Conservation (phyloP, 2,888 invertebrate genomes). For the Nemotelus pantherinus region DNA sequence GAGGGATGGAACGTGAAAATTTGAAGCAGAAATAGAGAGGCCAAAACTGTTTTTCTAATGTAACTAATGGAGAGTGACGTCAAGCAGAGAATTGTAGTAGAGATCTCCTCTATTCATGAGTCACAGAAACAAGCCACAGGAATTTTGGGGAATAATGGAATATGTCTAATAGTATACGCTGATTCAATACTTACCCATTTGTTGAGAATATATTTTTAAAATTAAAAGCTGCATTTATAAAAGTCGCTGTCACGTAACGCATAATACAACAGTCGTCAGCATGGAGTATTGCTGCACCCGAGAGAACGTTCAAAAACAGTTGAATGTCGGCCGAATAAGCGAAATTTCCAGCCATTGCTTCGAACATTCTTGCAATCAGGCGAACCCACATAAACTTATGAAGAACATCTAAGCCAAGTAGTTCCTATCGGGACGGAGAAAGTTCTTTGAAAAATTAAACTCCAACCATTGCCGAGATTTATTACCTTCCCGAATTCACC, state of each 20-base stretch:
- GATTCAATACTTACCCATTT: constrained; percentile 75
- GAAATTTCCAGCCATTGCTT: constrained; percentile 97
- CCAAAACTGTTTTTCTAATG: too few species aligned
- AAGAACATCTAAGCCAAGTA: constrained; percentile 91
- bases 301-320: constrained; percentile 95
- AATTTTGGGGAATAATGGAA: too few species aligned
- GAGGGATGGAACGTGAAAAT: too few species aligned
- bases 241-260: constrained; percentile 95
- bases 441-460: neutral
- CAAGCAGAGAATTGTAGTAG: too few species aligned
- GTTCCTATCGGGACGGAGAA: constrained; percentile 67
- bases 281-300: constrained; percentile 95
- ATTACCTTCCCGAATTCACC: constrained; percentile 81
- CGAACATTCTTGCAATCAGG: constrained; percentile 94
- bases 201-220: constrained; percentile 99
- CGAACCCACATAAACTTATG: constrained; percentile 99
- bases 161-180: too few species aligned
- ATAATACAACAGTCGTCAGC: constrained; percentile 96
- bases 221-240: constrained; percentile 96
- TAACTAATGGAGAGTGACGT: too few species aligned
- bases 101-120: too few species aligned
- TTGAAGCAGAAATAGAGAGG: too few species aligned
- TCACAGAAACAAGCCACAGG: too few species aligned
- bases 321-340: constrained; percentile 97
- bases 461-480: neutral